Evolutionary conservation across 2,888 invertebrate species (phyloP).

Genomic region (Lasioglossum morio): DNA sequence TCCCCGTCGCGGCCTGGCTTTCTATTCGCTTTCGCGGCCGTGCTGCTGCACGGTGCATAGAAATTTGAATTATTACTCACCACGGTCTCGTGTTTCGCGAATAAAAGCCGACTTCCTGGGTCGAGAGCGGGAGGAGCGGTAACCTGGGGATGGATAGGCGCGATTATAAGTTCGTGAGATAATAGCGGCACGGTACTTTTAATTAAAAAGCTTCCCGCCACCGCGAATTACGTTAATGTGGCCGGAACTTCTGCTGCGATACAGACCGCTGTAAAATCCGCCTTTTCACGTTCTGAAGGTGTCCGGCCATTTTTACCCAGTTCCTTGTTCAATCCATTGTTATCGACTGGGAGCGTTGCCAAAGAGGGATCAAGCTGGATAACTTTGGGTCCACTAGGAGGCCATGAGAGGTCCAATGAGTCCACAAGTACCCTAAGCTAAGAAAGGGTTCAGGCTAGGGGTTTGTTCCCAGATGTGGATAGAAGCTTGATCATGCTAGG

Average conservation of each 20-base stretch:
- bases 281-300: constrained; percentile 9
- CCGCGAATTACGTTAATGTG: constrained; percentile 76
- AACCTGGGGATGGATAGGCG: constrained; percentile 55
- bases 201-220: constrained; percentile 78
- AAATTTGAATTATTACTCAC: constrained; percentile 77
- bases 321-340: background rate
- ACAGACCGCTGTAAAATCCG: constrained; percentile 47
- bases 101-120: constrained; percentile 69
- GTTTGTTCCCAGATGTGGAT: background rate
- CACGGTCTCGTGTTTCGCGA: constrained; percentile 66
- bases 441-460: no score
- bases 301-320: background rate
- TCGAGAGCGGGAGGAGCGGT: constrained; percentile 3
- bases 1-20: constrained; percentile 13
- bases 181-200: constrained; percentile 78
- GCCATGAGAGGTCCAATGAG: background rate
- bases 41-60: constrained; percentile 41
- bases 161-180: constrained; percentile 81
- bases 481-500: no score
- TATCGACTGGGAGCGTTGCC: background rate
- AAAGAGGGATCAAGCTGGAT: background rate
- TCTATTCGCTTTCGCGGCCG: constrained; percentile 23
- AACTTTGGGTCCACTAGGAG: background rate
- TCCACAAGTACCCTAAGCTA: background rate
- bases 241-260: constrained; percentile 45